Conservation (phyloP, 2,797 vertebrate species). For the Anisognathus igniventris region DNA sequence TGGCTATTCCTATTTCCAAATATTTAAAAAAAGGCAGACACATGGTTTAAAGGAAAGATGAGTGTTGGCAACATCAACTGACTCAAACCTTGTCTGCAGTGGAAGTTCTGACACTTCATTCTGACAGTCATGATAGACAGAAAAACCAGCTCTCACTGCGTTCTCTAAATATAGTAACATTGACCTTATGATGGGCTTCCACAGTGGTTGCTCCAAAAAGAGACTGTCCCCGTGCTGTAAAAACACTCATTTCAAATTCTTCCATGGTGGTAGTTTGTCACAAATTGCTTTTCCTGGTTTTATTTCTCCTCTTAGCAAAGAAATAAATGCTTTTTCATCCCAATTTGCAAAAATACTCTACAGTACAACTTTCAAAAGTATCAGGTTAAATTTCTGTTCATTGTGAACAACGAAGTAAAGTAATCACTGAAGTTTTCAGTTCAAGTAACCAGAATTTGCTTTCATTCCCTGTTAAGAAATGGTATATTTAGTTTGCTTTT, state of each 20-base stretch:
- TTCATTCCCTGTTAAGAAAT: neutral
- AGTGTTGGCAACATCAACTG: neutral
- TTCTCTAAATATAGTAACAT: neutral
- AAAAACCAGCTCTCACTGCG: fast-evolving
- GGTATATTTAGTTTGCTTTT: neutral
- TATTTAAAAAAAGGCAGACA: neutral
- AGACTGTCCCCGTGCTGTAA: neutral
- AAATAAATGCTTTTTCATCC: neutral
- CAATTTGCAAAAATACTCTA: neutral
- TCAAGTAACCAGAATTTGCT: neutral
- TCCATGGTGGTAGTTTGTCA: neutral
- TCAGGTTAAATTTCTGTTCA: neutral
- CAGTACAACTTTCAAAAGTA: neutral
- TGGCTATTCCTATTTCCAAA: neutral
- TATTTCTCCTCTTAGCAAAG: neutral
- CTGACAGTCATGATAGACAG: neutral
- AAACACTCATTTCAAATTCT: neutral
- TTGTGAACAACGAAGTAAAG: neutral
- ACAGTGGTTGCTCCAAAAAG: neutral
- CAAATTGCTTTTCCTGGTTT: neutral
- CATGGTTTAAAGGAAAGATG: neutral
- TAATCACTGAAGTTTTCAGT: neutral
- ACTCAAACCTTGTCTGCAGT: neutral
- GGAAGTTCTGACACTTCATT: neutral
- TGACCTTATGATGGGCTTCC: neutral